Evolutionary conservation across 1,140 invertebrate genomes (phyloP).

Genomic region (Manduca sexta): DNA sequence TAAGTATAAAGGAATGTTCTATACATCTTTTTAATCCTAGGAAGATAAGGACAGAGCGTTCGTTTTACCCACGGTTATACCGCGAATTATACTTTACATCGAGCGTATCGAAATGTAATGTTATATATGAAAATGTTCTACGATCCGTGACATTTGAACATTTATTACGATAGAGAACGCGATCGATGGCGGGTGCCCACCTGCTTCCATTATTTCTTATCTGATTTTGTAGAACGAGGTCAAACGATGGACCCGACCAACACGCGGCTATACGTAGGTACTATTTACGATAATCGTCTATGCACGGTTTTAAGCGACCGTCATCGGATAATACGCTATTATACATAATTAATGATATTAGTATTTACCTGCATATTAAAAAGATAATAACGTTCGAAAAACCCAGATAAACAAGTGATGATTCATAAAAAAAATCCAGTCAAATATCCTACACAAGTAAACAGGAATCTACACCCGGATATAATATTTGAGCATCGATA

Average conservation of each 20-base stretch:
- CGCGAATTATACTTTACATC: not conserved
- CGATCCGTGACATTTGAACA: conserved; percentile 21
- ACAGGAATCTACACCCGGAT: no score
- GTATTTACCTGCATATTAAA: no score
- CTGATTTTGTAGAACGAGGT: conserved; percentile 39
- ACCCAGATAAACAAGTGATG: no score
- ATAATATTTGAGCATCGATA: no score
- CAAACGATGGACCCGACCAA: conserved; percentile 21
- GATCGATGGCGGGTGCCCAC: conserved; percentile 26
- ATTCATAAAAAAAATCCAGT: no score
- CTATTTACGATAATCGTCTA: conserved; percentile 13
- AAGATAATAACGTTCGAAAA: no score
- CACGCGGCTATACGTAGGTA: conserved; percentile 3
- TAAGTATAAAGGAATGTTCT: conserved; percentile 9
- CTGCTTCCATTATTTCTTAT: conserved; percentile 40
- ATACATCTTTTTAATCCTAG: conserved; percentile 1
- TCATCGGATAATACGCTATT: not conserved
- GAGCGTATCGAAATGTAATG: conserved; percentile 4
- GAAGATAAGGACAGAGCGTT: conserved; percentile 4
- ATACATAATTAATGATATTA: no score
- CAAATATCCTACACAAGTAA: no score
- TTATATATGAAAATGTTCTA: conserved; percentile 7
- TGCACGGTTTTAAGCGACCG: not conserved
- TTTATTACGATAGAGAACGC: conserved; percentile 20
- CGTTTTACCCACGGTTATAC: conserved; percentile 2